These are phyloP conservation scores for Ictidomys tridecemlineatus DNA, from an alignment of 2,113 vertebrate genomes.

Conservation along the genomic window DNA sequence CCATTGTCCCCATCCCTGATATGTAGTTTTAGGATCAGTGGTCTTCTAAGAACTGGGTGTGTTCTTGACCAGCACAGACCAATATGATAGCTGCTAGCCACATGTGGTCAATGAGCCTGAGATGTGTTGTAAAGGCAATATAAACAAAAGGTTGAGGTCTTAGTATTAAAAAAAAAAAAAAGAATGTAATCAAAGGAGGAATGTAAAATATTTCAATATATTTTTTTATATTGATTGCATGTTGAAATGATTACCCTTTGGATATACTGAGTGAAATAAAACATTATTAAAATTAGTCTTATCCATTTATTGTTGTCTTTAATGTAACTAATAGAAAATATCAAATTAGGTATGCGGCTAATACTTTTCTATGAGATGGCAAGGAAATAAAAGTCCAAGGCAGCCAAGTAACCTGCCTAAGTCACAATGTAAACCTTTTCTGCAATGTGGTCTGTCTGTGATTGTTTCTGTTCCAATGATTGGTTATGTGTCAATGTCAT, in stretches of 20 bases:
- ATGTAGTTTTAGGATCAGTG: neutral
- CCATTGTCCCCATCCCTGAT: neutral
- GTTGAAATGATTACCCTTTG: conserved; percentile 28
- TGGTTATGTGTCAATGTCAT: neutral
- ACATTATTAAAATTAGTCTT: neutral
- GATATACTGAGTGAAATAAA: conserved; percentile 1
- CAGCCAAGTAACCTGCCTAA: neutral
- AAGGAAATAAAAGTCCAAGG: neutral
- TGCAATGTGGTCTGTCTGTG: too few relatives aligned
- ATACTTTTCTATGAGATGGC: too few relatives aligned
- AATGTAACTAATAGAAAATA: neutral
- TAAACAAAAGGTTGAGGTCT: neutral
- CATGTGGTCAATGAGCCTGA: neutral
- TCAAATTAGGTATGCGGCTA: neutral
- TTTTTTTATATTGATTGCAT: neutral
- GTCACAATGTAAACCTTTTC: neutral
- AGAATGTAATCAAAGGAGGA: neutral
- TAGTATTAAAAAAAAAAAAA: neutral
- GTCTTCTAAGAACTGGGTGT: neutral
- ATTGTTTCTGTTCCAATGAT: neutral
- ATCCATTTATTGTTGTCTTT: neutral
- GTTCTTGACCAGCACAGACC: neutral
- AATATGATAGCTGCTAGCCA: neutral
- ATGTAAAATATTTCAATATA: neutral
- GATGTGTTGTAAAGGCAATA: neutral